Conservation (phyloP, 2,797 vertebrate species). For the Anguilla marmorata region DNA sequence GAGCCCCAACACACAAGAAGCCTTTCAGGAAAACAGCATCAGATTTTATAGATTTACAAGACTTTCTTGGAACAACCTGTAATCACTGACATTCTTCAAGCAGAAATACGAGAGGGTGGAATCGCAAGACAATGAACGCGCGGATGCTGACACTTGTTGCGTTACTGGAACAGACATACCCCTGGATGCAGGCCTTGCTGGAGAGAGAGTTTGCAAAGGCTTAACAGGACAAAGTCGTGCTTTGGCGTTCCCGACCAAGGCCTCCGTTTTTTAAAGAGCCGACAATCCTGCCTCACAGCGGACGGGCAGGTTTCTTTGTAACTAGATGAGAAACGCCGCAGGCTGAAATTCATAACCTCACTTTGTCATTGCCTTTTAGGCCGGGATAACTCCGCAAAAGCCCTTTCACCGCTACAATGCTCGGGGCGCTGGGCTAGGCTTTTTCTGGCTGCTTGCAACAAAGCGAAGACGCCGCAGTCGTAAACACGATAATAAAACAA, state of each 20-base stretch:
- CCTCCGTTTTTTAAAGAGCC: neutral
- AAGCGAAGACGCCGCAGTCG: neutral
- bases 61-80: constrained; percentile 39
- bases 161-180: neutral
- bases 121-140: neutral
- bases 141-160: neutral
- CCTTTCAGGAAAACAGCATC: constrained; percentile 22
- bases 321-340: constrained; percentile 24
- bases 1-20: constrained; percentile 15
- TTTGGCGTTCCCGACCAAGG: neutral
- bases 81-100: constrained; percentile 34
- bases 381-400: constrained; percentile 17
- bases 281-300: neutral
- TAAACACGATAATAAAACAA: neutral
- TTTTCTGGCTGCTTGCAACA: constrained; percentile 16
- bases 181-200: neutral
- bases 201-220: neutral
- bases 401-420: constrained; percentile 22
- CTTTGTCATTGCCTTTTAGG: neutral
- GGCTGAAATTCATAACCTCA: constrained; percentile 3
- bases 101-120: neutral
- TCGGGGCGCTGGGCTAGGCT: constrained; percentile 7
- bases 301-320: neutral
- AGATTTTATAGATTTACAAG: constrained; percentile 28
- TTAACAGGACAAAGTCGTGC: neutral